phyloP scores from a whole-genome alignment of 2,888 invertebrate genomes.

The Dryococelus australis region DNA sequence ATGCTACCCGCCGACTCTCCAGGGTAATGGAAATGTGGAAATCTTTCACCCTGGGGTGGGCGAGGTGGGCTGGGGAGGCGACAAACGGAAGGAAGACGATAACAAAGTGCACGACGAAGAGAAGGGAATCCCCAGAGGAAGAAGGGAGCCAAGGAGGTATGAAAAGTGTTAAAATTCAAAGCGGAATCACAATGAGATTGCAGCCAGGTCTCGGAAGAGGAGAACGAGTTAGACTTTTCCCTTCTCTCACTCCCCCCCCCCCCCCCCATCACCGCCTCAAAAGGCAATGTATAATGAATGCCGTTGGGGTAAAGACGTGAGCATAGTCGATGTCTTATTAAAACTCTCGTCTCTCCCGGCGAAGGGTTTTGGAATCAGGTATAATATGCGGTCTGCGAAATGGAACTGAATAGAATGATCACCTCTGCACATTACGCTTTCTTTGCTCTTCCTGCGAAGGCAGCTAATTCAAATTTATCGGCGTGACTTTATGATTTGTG shows the following conservation, averaged over 20 bases:
- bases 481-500: conserved; percentile 1
- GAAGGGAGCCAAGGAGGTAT: background rate
- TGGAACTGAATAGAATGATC: conserved; percentile 8
- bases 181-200: conserved; percentile 16
- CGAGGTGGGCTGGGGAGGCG: background rate
- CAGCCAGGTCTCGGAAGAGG: background rate
- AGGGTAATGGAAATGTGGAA: conserved; percentile 16
- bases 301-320: background rate
- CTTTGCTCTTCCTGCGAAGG: background rate
- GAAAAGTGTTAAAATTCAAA: conserved; percentile 16
- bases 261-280: no score
- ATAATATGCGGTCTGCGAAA: conserved; percentile 16
- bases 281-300: conserved; percentile 3
- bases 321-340: conserved; percentile 11
- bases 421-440: background rate
- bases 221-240: conserved; percentile 16
- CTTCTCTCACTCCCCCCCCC: background rate
- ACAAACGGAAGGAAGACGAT: background rate
- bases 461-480: conserved; percentile 8
- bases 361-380: background rate
- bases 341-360: background rate
- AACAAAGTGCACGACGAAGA: conserved; percentile 8
- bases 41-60: background rate
- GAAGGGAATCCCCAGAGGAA: background rate
- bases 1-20: background rate